phyloP scores from a whole-genome alignment of 2,797 vertebrate genomes.

The Denticeps clupeoides region DNA sequence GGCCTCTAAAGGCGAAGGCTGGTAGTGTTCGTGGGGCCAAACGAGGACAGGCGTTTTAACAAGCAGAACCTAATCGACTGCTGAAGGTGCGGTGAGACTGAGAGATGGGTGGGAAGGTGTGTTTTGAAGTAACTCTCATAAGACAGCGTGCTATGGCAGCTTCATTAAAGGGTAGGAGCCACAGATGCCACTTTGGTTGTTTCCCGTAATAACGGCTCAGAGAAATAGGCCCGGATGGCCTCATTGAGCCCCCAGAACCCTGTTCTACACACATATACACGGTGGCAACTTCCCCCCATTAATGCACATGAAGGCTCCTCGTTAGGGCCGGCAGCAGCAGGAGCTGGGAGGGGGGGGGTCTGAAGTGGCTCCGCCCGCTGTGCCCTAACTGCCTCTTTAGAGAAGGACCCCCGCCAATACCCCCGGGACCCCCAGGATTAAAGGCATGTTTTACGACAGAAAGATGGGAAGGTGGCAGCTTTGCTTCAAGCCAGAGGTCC shows the following conservation, averaged over 20 bases:
- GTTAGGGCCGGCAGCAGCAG: constrained; percentile 19
- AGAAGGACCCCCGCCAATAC: constrained; percentile 25
- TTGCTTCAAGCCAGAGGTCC: no score
- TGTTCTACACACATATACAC: neutral
- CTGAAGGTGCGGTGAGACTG: neutral
- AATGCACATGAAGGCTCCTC: constrained; percentile 29
- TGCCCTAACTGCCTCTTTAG: constrained; percentile 24
- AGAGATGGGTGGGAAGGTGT: neutral
- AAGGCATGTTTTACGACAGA: constrained; percentile 21
- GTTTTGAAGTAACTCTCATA: neutral
- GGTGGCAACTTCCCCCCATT: constrained; percentile 24
- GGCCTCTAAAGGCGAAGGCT: constrained; percentile 29
- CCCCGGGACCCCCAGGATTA: constrained; percentile 21
- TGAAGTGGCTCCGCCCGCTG: constrained; percentile 13
- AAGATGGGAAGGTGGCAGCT: no score
- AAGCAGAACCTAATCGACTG: no score
- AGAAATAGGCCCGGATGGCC: constrained; percentile 11
- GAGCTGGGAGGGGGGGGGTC: constrained; percentile 12
- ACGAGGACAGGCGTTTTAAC: no score
- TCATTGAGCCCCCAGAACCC: no score
- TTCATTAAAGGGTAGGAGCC: neutral
- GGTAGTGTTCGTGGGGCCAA: no score
- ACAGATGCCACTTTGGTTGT: no score
- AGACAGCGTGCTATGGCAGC: neutral
- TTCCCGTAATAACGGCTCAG: no score